Evolutionary conservation across 2,797 vertebrate species (phyloP), one percentile per base, ranked within the genome.

Genomic region (Sebastolobus altivelis): DNA sequence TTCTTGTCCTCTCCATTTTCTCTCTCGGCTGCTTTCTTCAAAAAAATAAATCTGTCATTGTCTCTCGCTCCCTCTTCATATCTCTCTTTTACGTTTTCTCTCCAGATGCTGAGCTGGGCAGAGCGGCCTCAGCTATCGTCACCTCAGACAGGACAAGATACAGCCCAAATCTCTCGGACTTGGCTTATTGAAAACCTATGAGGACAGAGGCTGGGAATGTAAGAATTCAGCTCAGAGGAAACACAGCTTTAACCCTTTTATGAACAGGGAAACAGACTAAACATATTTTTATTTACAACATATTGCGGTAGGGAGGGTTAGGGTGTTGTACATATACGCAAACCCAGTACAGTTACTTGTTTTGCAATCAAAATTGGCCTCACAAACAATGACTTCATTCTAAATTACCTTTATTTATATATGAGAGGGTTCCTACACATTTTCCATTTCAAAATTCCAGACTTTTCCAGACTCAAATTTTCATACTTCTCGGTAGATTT

Each of bases 51-150:
- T 77, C 54, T 75, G 61, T 75, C 70, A 46, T 22, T 62, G 56
- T 83, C 38, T 82, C 66, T 66, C 3, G 1, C 60, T 80, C 46
- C 59, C 16, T 65, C 40, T 6, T 68, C 49, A 40, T 74, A 65
- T 70, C 58, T 79, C 65, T 77, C 70, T 70, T 65, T 66, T 59
- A 43, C 29, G 2, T 70, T 79, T 75, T 73, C 58, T 70, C 65
- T 79, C 85, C 81, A 91, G 87, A 90, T 88, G 87, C 78, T 85
- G 84, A 85, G 72, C 62, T 46, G 75, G 29, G 81, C 82, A 87
- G 69, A 81, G 81, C 65, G 7, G 75, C 66, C 73, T 58, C 59
- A 25, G 81, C 77, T 86, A 59, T 81, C 68, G 38, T 88, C 85
- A 85, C 77, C 72, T 55, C 73, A 68, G 81, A 86, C 83, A 72